Conservation (phyloP, 2,888 invertebrate species). For the Aphidius colemani region DNA sequence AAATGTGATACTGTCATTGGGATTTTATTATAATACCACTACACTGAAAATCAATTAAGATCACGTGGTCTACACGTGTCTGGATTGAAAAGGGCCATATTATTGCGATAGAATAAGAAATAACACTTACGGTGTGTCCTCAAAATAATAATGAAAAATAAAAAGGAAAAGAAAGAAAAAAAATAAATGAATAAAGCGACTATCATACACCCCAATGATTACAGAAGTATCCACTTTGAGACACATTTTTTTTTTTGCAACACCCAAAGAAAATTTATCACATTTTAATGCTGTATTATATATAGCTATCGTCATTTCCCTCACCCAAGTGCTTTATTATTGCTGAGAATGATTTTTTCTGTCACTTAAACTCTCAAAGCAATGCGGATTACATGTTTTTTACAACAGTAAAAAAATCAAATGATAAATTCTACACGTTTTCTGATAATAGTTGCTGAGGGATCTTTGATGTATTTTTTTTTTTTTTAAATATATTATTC, state of each 20-base stretch:
- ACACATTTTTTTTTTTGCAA: conserved; percentile 5
- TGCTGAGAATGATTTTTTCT: conserved; percentile 16
- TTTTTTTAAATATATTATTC: neutral
- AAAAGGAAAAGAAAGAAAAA: conserved; percentile 10
- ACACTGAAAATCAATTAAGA: conserved; percentile 39
- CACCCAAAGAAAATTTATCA: conserved; percentile 17
- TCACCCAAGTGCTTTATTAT: conserved; percentile 9
- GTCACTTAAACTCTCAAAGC: conserved; percentile 6
- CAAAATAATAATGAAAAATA: neutral
- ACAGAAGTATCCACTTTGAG: conserved; percentile 10
- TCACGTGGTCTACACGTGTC: conserved; percentile 37
- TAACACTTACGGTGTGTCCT: conserved; percentile 25
- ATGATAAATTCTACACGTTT: conserved; percentile 25
- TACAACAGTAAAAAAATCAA: conserved; percentile 18
- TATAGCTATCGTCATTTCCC: neutral
- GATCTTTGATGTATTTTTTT: conserved; percentile 21
- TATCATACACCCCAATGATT: conserved; percentile 11
- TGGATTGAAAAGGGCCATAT: conserved; percentile 16
- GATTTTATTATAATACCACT: conserved; percentile 6
- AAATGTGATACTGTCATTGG: too few species aligned
- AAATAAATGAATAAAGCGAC: conserved; percentile 16
- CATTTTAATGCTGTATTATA: conserved; percentile 17
- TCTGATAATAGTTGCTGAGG: conserved; percentile 23
- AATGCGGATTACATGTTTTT: neutral
- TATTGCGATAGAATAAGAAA: conserved; percentile 12